Evolutionary conservation across 2,888 invertebrate species (phyloP).

Genomic region (Sussaba pulchella): DNA sequence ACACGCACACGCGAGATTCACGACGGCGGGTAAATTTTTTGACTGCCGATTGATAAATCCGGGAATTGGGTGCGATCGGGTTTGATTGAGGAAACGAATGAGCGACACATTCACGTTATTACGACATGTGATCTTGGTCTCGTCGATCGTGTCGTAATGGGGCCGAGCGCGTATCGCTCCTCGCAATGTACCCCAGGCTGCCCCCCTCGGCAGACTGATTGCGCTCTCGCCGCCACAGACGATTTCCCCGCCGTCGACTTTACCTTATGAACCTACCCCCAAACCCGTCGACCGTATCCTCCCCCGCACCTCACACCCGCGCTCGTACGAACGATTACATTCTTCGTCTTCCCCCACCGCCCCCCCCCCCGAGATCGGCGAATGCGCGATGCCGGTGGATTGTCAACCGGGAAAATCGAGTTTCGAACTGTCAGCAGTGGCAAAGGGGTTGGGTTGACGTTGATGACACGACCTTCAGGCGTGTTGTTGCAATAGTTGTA

Average conservation of each 20-base stretch:
- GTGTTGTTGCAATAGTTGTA: constrained; percentile 61
- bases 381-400: background rate
- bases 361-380: background rate
- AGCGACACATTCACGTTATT: constrained; percentile 28
- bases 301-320: too few species aligned
- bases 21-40: too few species aligned
- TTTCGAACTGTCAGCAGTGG: too few species aligned
- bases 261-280: too few species aligned
- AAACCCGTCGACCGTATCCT: constrained; percentile 49
- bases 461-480: constrained; percentile 61
- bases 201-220: constrained; percentile 62
- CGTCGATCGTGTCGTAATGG: constrained; percentile 75
- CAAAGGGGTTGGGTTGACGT: too few species aligned
- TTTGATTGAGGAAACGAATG: too few species aligned
- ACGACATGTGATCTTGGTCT: constrained; percentile 70
- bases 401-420: constrained; percentile 53
- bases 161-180: constrained; percentile 56
- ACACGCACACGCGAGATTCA: constrained; percentile 22
- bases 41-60: too few species aligned
- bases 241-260: constrained; percentile 44
- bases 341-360: too few species aligned
- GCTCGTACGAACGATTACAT: too few species aligned
- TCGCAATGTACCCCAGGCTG: constrained; percentile 50
- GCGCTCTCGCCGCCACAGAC: constrained; percentile 53
- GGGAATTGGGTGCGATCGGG: too few species aligned